Percentiles rank a stretch among this genome's conserved stretches.
Evolutionary conservation across 1,140 invertebrate species (phyloP).

Genomic region (Cyrtorhinus lividipennis): DNA sequence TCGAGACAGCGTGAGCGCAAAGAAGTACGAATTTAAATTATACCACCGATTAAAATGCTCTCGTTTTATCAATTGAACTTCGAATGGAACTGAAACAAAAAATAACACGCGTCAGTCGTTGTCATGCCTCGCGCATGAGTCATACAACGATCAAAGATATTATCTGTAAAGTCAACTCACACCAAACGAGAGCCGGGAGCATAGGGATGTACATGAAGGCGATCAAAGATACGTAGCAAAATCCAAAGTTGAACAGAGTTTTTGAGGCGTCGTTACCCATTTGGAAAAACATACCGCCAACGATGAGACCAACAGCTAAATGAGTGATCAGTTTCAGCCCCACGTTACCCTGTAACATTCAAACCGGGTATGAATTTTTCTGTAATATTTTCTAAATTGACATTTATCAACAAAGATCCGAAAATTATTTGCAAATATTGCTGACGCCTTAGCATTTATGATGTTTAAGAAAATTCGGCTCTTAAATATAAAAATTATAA

Average conservation of each 20-base stretch:
- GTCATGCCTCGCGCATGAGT: too few species aligned
- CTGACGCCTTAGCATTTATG: too few species aligned
- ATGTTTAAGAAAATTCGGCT: too few species aligned
- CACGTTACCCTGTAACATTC: slow-evolving; percentile 54
- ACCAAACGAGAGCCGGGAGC: slow-evolving; percentile 58
- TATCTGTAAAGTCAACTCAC: slow-evolving; percentile 44
- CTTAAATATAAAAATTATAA: too few species aligned
- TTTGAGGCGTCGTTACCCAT: slow-evolving; percentile 65
- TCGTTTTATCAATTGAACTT: slow-evolving; percentile 49
- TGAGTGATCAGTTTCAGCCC: slow-evolving; percentile 50
- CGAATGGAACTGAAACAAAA: slow-evolving; percentile 47
- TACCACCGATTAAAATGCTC: slow-evolving; percentile 69
- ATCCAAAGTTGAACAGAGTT: slow-evolving; percentile 66
- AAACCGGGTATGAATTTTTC: too few species aligned
- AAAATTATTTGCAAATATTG: slow-evolving; percentile 1
- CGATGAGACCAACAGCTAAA: slow-evolving; percentile 48
- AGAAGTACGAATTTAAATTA: slow-evolving; percentile 55
- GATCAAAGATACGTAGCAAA: slow-evolving; percentile 60
- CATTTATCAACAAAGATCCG: background rate
- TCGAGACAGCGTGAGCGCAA: slow-evolving; percentile 61
- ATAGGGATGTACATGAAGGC: slow-evolving; percentile 63
- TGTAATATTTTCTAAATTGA: too few species aligned
- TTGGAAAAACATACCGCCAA: slow-evolving; percentile 49
- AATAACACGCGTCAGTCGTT: too few species aligned
- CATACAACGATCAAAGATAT: too few species aligned